These are phyloP conservation scores for Microctenopoma stevenorrisi DNA, from an alignment of 2,797 vertebrate species.

Conservation along the genomic window DNA sequence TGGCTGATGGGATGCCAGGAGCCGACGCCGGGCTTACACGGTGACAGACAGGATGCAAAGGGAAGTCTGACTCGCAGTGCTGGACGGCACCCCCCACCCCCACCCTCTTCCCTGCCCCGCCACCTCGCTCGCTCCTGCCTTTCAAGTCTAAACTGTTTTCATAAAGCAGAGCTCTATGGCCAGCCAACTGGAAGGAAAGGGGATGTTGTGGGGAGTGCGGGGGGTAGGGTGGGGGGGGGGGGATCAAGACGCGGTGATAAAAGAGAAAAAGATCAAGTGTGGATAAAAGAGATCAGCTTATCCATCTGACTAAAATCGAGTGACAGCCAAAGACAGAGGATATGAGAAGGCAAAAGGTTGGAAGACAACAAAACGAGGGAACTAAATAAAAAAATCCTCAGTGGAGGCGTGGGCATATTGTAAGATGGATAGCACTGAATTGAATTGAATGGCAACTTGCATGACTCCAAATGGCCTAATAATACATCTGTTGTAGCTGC, in stretches of 20 bases:
- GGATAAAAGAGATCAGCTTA: conserved; percentile 78
- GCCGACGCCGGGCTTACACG: conserved; percentile 36
- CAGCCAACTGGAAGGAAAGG: conserved; percentile 69
- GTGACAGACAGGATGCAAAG: conserved; percentile 50
- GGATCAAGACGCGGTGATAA: conserved; percentile 68
- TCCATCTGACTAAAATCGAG: conserved; percentile 70
- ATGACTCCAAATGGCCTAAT: conserved; percentile 64
- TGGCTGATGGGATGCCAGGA: conserved; percentile 42
- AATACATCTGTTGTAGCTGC: conserved; percentile 55
- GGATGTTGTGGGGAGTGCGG: conserved; percentile 39
- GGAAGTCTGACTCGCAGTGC: conserved; percentile 45
- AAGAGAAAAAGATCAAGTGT: conserved; percentile 79
- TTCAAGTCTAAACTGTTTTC: conserved; percentile 77
- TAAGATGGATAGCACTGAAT: conserved; percentile 46
- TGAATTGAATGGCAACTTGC: conserved; percentile 16
- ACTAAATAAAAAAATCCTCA: conserved; percentile 32
- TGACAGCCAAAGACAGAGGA: conserved; percentile 70
- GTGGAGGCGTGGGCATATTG: conserved; percentile 36
- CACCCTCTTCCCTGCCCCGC: neutral
- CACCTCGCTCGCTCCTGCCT: conserved; percentile 43
- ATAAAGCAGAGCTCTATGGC: conserved; percentile 59
- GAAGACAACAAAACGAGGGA: conserved; percentile 65
- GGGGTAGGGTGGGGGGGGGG: conserved; percentile 13
- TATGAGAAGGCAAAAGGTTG: conserved; percentile 50
- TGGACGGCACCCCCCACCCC: neutral